These are phyloP conservation scores for Ptilorrhoa leucosticta DNA, from an alignment of 2,113 vertebrate species.

Conservation along the genomic window DNA sequence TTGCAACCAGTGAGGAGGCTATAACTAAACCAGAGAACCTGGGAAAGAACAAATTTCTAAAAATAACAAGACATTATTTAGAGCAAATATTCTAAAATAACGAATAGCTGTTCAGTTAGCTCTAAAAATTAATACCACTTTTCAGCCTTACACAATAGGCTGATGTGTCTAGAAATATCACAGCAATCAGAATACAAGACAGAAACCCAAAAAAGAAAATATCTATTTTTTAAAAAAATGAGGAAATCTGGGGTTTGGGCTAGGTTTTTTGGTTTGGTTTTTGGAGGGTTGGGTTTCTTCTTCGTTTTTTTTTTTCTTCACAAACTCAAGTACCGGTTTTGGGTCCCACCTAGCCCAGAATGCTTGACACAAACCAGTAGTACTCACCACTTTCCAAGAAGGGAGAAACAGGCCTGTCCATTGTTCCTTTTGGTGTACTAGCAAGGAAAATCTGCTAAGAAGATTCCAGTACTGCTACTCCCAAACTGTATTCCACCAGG, in stretches of 20 bases:
- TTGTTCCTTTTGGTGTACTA: background rate
- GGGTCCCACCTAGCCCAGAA: background rate
- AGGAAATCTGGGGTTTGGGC: background rate
- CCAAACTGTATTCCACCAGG: background rate
- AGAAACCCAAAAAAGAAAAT: background rate
- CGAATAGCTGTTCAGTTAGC: background rate
- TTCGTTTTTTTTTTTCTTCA: rapidly evolving
- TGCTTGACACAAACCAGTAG: background rate
- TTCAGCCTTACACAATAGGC: background rate
- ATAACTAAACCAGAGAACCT: background rate
- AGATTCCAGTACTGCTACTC: background rate
- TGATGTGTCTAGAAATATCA: background rate
- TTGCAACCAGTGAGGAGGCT: background rate
- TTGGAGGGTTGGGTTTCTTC: background rate
- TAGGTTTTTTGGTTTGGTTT: background rate
- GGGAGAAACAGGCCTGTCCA: background rate
- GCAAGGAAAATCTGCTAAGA: background rate
- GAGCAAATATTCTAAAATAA: background rate
- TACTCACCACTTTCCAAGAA: background rate
- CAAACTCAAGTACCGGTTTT: background rate
- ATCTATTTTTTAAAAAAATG: rapidly evolving
- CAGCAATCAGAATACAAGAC: background rate
- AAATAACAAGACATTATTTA: background rate
- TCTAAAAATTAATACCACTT: background rate
- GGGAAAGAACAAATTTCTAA: background rate